Percentiles rank a stretch among this genome's conserved stretches.
phyloP scores from a whole-genome alignment of 2,113 vertebrate species.

The Ptychochromis oligacanthus region DNA sequence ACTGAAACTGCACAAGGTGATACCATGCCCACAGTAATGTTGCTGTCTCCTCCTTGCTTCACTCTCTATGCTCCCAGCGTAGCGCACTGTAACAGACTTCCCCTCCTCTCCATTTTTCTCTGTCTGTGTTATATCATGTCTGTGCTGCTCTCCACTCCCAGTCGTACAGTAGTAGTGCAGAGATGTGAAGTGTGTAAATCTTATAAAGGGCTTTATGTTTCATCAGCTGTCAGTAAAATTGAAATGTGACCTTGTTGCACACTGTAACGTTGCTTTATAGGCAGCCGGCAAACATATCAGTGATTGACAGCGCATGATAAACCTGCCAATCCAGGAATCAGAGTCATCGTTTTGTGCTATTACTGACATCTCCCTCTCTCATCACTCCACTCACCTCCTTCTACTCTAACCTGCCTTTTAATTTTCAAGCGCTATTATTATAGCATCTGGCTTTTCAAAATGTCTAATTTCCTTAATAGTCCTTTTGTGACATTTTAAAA shows the following conservation, averaged over 20 bases:
- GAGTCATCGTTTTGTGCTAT: constrained; percentile 32
- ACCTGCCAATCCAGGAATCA: constrained; percentile 43
- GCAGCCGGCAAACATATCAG: constrained; percentile 48
- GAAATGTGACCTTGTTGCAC: constrained; percentile 57
- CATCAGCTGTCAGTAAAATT: constrained; percentile 63
- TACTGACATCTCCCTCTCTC: constrained; percentile 46
- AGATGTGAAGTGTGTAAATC: constrained; percentile 54
- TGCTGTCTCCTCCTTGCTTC: constrained; percentile 25
- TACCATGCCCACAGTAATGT: constrained; percentile 20
- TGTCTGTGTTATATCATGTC: constrained; percentile 28
- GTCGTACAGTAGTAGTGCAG: constrained; percentile 21
- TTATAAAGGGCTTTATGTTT: constrained; percentile 30
- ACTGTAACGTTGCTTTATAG: constrained; percentile 30
- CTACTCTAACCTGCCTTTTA: constrained; percentile 35
- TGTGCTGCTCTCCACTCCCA: constrained; percentile 3
- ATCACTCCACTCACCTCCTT: constrained; percentile 15
- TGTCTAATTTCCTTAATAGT: constrained; percentile 24
- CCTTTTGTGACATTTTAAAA: constrained; percentile 48
- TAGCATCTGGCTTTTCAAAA: constrained; percentile 22
- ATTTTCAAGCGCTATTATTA: constrained; percentile 42
- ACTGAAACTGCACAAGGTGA: constrained; percentile 81
- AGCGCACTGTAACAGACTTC: constrained; percentile 1
- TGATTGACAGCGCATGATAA: constrained; percentile 64
- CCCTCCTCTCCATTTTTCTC: neutral
- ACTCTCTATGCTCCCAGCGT: constrained; percentile 4